Conservation (phyloP, 2,797 vertebrate genomes). For the Syndactyla subalaris region DNA sequence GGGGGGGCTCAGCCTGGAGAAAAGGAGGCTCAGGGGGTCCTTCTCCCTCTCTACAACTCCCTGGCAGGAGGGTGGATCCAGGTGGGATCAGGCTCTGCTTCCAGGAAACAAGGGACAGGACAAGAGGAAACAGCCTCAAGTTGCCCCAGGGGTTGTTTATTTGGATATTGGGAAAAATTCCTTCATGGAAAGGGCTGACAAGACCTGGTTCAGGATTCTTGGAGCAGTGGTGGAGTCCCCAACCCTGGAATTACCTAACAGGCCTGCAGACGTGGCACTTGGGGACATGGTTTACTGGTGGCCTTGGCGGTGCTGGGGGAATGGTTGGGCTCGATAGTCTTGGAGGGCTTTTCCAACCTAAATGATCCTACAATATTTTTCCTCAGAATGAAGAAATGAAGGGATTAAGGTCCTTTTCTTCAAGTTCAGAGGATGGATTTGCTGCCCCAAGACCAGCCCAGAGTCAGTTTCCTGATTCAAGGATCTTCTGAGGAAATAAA, state of each 20-base stretch:
- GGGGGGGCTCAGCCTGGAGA: neutral
- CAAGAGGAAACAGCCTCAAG: neutral
- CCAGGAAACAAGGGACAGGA: fast-evolving
- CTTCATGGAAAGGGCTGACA: neutral
- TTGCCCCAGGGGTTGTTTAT: neutral
- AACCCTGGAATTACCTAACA: neutral
- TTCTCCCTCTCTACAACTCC: neutral
- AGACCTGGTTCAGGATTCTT: neutral
- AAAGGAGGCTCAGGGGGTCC: neutral
- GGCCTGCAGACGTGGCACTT: neutral
- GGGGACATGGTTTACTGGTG: neutral
- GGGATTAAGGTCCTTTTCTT: neutral
- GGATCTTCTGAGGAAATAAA: neutral
- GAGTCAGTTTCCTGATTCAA: neutral
- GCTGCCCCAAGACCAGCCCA: neutral
- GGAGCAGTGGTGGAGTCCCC: neutral
- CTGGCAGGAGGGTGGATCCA: fast-evolving
- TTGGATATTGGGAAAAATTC: neutral
- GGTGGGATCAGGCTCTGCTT: neutral
- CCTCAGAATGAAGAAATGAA: neutral
- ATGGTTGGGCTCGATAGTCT: neutral
- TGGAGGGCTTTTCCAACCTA: neutral
- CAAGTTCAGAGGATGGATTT: neutral
- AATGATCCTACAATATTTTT: neutral
- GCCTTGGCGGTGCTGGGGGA: neutral